Base-by-base conservation (phyloP, 92 coral and sea anemone species). In the Actinostola sp. region DNA sequence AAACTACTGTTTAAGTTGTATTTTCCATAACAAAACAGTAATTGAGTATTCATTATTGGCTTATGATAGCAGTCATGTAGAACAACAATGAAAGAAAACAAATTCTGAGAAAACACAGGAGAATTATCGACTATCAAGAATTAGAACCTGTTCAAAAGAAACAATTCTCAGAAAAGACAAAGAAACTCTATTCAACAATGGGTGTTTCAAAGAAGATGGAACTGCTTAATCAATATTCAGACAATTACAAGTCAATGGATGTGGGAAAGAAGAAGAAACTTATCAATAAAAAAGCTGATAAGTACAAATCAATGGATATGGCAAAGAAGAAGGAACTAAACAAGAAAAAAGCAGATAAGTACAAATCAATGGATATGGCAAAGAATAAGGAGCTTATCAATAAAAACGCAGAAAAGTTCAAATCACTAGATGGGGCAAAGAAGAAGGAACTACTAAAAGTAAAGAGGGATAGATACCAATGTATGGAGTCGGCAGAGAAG, bases 11-110 rank as follows among this genome's bases (percentile, higher is more conserved):
- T 72, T 76, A 41, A 72, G 79, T 76, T 76, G 77, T 36, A 20
- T 75, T 54, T 45, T 67, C 54, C 78, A 82, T 67, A 35, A 50
- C 14, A 75, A 27, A 52, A 8, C 54, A 23, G 46, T 59, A 70
- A 45, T 15, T 56, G 29, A 82, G 77, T 64, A 58, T 44, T n/a
- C 69, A 65, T 71, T 80, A 46, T 80, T 80, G 16, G 23, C 78
- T 32, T 79, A 61, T 62, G 62, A 59, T 16, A 53, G 70, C 1
- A 19, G 73, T 49, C 4, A 51, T 55, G 42, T 62, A 69, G 50
- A 70, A 73, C 63, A 71, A 71, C 56, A 76, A 66, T 60, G 88
- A 77, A 67, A 83, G 77, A 36, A 71, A 81, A 63, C 51, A 79
- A 50, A 59, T 76, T 31, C 72, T 57, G 55, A 60, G 82, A 43